phyloP scores from a whole-genome alignment of 2,113 vertebrate species.

The western clawed frog (Xenopus tropicalis) region UCB_Xtro_10.0 CM004447.2:137184001-137184500 shows the following conservation, averaged over 20 bases:
- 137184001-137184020: too few relatives aligned
- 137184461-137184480: too few relatives aligned
- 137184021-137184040: too few relatives aligned
- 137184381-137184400: too few relatives aligned
- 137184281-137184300: conserved; percentile 39
- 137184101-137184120: conserved; percentile 37
- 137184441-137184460: too few relatives aligned
- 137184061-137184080: conserved; percentile 10
- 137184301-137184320: conserved; percentile 33
- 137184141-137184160: conserved; percentile 46
- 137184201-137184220: conserved; percentile 47
- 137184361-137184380: too few relatives aligned
- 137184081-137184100: conserved; percentile 28
- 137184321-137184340: conserved; percentile 22
- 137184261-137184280: conserved; percentile 45
- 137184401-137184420: too few relatives aligned
- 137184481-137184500: too few relatives aligned
- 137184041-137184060: not conserved
- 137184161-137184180: conserved; percentile 43
- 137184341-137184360: not conserved
- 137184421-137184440: too few relatives aligned
- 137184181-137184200: conserved; percentile 46
- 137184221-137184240: conserved; percentile 43
- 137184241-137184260: conserved; percentile 46
- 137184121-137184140: conserved; percentile 39